A percentile compares a stretch with the other conserved stretches of the same genome.
Conservation (phyloP, 1,140 invertebrate genomes). For the Lordiphosa mommai region DNA sequence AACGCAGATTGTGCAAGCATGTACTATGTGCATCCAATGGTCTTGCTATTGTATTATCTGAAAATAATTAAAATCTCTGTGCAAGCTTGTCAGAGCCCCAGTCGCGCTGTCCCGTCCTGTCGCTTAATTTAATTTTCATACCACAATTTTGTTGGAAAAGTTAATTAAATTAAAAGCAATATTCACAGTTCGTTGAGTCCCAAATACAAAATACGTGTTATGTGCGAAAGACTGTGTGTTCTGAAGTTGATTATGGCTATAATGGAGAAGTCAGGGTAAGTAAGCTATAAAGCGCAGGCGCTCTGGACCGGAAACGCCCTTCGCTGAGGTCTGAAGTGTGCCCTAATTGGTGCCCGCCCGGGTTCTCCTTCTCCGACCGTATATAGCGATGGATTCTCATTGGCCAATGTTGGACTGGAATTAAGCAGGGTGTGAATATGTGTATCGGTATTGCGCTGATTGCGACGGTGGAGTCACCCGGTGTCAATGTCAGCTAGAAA, state of each 20-base stretch:
- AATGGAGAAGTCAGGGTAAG: constrained; percentile 5
- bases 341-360: not conserved
- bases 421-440: not conserved
- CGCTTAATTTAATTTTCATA: constrained; percentile 42
- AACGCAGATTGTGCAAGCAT: too few relatives aligned
- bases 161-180: constrained; percentile 67
- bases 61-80: constrained; percentile 11
- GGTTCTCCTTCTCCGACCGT: not conserved
- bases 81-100: not conserved
- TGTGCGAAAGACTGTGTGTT: constrained; percentile 9
- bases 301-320: constrained; percentile 2
- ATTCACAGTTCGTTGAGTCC: constrained; percentile 61
- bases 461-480: not conserved
- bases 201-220: constrained; percentile 41
- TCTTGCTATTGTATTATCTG: not conserved
- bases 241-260: not conserved
- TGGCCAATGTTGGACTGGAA: not conserved
- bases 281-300: constrained; percentile 1
- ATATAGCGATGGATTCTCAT: not conserved
- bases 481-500: constrained; percentile 22
- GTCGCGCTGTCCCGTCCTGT: not conserved
- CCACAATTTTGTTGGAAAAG: constrained; percentile 32
- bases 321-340: not conserved
- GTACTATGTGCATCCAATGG: not conserved
- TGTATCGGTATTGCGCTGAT: constrained; percentile 2